These are phyloP conservation scores for Podarcis raffonei DNA, from an alignment of 2,113 vertebrate genomes.

Conservation along the genomic window DNA sequence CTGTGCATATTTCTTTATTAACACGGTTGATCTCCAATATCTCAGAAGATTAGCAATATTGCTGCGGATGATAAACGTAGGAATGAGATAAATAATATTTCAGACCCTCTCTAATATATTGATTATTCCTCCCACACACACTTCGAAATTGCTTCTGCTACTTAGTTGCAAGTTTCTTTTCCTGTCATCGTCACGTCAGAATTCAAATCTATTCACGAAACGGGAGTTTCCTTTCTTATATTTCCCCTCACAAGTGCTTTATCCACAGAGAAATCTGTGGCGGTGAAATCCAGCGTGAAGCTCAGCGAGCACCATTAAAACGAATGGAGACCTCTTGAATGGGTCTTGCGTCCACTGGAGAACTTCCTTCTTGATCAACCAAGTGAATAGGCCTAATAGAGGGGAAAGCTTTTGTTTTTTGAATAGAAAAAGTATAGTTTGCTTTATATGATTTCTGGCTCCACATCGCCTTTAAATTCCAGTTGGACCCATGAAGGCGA, in stretches of 20 bases:
- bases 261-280: background rate
- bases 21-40: background rate
- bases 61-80: background rate
- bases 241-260: background rate
- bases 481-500: background rate
- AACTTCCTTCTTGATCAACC: background rate
- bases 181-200: background rate
- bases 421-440: background rate
- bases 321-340: background rate
- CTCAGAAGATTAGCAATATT: background rate
- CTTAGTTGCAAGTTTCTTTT: background rate
- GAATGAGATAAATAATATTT: background rate
- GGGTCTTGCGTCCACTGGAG: background rate
- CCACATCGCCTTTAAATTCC: background rate
- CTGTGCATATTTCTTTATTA: conserved; percentile 40
- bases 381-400: background rate
- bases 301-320: background rate
- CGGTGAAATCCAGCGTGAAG: background rate
- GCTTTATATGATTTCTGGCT: background rate
- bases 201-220: background rate
- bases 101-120: background rate
- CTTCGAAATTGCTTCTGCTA: background rate
- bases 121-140: background rate
- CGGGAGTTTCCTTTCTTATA: background rate
- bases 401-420: background rate